These are phyloP conservation scores for Lanistes nyassanus DNA, from an alignment of 1,140 invertebrate genomes.

Conservation along the genomic window DNA sequence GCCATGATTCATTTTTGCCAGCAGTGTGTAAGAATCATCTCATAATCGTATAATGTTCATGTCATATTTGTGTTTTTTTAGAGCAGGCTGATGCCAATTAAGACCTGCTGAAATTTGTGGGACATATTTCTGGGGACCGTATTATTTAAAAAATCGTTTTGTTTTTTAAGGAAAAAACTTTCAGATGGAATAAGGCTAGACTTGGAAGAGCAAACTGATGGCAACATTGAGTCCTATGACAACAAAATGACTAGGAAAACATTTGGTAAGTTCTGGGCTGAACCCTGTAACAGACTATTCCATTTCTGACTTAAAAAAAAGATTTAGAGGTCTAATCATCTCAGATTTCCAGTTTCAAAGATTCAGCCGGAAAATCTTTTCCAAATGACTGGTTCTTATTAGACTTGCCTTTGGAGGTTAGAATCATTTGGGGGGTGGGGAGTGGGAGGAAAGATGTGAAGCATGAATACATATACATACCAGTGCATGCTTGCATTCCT, in stretches of 20 bases:
- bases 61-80: not conserved
- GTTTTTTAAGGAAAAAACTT: not conserved
- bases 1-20: not conserved
- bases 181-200: conserved; percentile 6
- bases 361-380: too few relatives aligned
- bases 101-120: not conserved
- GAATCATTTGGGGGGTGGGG: too few relatives aligned
- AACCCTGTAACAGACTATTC: not conserved
- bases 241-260: not conserved
- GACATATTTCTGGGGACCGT: not conserved
- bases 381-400: too few relatives aligned
- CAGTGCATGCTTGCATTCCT: too few relatives aligned
- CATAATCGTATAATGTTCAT: not conserved
- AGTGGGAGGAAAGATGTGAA: too few relatives aligned
- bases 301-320: too few relatives aligned
- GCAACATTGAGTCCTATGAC: conserved; percentile 22
- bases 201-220: not conserved
- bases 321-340: too few relatives aligned
- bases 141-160: not conserved
- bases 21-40: too few relatives aligned
- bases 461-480: too few relatives aligned
- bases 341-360: too few relatives aligned
- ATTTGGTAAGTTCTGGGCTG: not conserved
- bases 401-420: too few relatives aligned
- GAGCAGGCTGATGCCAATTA: not conserved